These are phyloP conservation scores for Pseudococcus viburni DNA, from an alignment of 2,888 invertebrate genomes.

Conservation along the genomic window DNA sequence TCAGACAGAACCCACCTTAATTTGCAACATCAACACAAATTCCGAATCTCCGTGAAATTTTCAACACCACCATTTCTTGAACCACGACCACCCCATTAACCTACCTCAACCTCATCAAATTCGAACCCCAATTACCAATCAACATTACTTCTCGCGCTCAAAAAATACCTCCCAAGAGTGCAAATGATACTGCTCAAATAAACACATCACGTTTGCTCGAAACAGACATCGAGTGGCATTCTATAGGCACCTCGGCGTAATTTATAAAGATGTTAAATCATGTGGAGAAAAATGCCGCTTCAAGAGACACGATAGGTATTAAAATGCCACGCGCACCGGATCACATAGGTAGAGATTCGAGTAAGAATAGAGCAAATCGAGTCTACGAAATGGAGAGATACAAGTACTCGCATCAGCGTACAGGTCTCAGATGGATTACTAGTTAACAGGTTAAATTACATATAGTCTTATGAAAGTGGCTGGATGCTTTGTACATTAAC, in stretches of 20 bases:
- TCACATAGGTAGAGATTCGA: too few species aligned
- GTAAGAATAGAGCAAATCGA: too few species aligned
- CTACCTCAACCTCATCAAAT: too few species aligned
- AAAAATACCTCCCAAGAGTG: background rate
- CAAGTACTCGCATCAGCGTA: background rate
- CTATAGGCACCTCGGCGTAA: background rate
- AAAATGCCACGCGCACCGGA: slow-evolving; percentile 30
- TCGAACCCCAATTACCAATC: too few species aligned
- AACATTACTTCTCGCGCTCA: background rate
- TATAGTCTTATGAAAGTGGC: slow-evolving; percentile 12
- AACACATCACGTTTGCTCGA: slow-evolving; percentile 30
- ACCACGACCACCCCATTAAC: too few species aligned
- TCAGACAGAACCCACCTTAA: too few species aligned
- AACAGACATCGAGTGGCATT: background rate
- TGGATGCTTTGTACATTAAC: slow-evolving; percentile 33
- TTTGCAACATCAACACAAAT: too few species aligned
- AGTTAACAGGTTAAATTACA: slow-evolving; percentile 26
- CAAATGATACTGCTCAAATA: background rate
- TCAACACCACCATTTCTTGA: too few species aligned
- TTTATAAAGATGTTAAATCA: slow-evolving; percentile 10
- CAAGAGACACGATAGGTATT: background rate
- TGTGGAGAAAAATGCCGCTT: background rate
- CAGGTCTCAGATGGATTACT: background rate
- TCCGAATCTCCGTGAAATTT: too few species aligned
- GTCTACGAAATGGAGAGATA: background rate